Base-by-base conservation (phyloP, 2,888 invertebrate species). In the Blastobasis lacticolella region DNA sequence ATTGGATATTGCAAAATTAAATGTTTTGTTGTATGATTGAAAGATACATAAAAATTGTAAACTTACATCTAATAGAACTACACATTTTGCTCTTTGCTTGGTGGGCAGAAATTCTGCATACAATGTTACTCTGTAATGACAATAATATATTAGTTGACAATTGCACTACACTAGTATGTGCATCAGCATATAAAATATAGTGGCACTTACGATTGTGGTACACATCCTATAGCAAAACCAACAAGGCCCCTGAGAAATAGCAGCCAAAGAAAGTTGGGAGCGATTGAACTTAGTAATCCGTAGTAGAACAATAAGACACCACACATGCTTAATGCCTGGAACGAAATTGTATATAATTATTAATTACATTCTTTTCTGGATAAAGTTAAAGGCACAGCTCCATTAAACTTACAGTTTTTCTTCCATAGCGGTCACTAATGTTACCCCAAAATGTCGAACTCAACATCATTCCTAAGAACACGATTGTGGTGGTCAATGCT, bases 401-500 rank as follows among this genome's bases (percentile, higher is more conserved):
- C 23, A 2, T 23, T n/a, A 46, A 57, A 80, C 89, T 89, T 81
- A 94, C 94, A 71, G 92, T 93, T 89, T 95, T 95, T 57, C 97
- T 90, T 43, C 97, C 97, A 82, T 96, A 97, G 74, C 95, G 91
- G 78, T 98, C 97, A 82, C 97, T 97, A 50, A 98, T 89, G 71
- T 96, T 96, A 10, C 96, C 97, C 98, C 98, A 98, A 82, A 97
- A 95, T 56, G 97, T 95, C 0, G 97, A 96, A 66, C 97, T 97
- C 40, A 97, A 82, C 97, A 98, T 97, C 98, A 98, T 98, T 52
- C 98, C 98, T 66, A 95, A 87, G 75, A 98, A 98, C 2, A 97
- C 97, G 54, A 97, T 93, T 54, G 97, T 97, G 49, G 98, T 98
- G 8, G 97, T 95, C 38, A 97, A 82, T 23, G 97, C 98, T 88